Evolutionary conservation across 2,888 invertebrate genomes (phyloP).

Genomic region (Eucera pruinosa): DNA sequence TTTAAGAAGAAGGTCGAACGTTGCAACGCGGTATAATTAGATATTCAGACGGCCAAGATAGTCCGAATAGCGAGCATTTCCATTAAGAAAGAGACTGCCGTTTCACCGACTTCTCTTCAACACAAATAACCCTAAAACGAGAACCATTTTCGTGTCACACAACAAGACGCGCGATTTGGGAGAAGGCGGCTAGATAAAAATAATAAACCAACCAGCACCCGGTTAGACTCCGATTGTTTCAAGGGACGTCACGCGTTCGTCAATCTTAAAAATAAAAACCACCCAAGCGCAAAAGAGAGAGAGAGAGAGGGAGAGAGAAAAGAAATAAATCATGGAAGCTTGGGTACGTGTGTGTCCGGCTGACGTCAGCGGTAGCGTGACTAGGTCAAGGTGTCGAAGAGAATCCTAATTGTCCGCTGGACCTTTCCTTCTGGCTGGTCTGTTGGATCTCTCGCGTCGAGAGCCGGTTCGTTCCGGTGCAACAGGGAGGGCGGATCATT

Average conservation of each 20-base stretch:
- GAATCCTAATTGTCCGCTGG: constrained; percentile 60
- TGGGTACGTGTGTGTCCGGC: constrained; percentile 50
- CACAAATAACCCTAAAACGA: too few relatives aligned
- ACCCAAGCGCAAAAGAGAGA: not conserved
- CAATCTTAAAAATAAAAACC: constrained; percentile 40
- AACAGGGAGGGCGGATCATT: constrained; percentile 38
- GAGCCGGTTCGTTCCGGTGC: constrained; percentile 43
- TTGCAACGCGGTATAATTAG: too few relatives aligned
- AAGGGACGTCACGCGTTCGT: not conserved
- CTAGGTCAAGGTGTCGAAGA: constrained; percentile 70
- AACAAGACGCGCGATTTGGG: too few relatives aligned
- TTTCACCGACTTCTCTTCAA: too few relatives aligned
- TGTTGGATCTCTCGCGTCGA: constrained; percentile 20
- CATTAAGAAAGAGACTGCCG: too few relatives aligned
- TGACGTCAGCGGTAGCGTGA: constrained; percentile 67
- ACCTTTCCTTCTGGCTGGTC: constrained; percentile 53
- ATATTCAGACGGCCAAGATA: too few relatives aligned
- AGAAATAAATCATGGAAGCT: constrained; percentile 66
- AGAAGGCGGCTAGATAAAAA: too few relatives aligned
- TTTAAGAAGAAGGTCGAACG: too few relatives aligned
- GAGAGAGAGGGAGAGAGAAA: constrained; percentile 38
- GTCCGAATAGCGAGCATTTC: too few relatives aligned
- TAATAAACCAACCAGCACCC: too few relatives aligned
- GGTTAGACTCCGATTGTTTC: not conserved
- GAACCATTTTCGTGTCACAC: too few relatives aligned